These are phyloP conservation scores for Stratiolaelaps scimitus DNA, from an alignment of 1,140 invertebrate genomes.

Conservation along the genomic window DNA sequence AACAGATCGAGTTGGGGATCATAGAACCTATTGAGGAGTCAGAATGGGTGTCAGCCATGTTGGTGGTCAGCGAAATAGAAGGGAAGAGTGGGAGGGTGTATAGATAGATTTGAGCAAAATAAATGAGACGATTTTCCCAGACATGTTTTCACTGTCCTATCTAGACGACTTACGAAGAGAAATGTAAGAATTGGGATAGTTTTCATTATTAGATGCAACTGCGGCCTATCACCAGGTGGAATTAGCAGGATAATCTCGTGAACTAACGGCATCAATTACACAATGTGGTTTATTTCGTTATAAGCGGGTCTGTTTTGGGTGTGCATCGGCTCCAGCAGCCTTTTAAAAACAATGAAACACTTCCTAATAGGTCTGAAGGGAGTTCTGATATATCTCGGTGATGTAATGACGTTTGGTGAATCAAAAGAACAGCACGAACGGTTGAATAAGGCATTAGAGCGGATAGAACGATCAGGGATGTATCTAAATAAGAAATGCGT, in stretches of 20 bases:
- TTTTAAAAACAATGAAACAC: constrained; percentile 33
- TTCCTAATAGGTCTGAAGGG: constrained; percentile 28
- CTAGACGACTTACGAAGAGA: constrained; percentile 5
- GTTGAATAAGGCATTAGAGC: constrained; percentile 24
- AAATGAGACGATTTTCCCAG: constrained; percentile 14
- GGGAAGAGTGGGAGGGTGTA: constrained; percentile 14
- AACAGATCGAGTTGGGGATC: neutral
- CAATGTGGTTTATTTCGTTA: constrained; percentile 32
- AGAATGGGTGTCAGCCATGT: constrained; percentile 1
- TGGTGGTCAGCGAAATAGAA: constrained; percentile 24
- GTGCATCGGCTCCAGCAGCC: constrained; percentile 31
- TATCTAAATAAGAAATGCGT: constrained; percentile 34
- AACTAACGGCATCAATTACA: neutral
- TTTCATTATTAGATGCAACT: constrained; percentile 27
- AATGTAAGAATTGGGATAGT: neutral
- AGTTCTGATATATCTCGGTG: constrained; percentile 33
- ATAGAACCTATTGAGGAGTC: constrained; percentile 4
- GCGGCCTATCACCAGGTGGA: constrained; percentile 30
- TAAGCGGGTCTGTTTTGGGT: constrained; percentile 34
- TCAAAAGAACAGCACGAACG: constrained; percentile 31
- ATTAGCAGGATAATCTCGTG: neutral
- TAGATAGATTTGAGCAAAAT: constrained; percentile 21
- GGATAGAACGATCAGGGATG: constrained; percentile 30
- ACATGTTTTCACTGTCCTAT: constrained; percentile 28
- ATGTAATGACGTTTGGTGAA: constrained; percentile 32